Conservation (phyloP, 2,888 invertebrate species). For the Drosophila peninsularis region DNA sequence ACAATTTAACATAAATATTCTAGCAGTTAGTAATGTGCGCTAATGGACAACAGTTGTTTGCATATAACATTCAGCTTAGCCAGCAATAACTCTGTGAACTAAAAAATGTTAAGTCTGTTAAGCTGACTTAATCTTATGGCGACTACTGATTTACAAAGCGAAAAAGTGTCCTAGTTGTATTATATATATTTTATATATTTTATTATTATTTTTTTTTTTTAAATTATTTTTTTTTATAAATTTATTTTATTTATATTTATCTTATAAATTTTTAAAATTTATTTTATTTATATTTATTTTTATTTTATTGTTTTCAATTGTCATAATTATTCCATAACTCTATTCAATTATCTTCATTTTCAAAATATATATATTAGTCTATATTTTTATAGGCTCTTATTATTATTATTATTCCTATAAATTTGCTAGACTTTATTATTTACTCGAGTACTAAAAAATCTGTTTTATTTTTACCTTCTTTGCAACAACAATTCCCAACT, state of each 20-base stretch:
- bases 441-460: neutral
- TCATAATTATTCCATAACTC: too few species aligned
- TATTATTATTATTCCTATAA: neutral
- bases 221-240: too few species aligned
- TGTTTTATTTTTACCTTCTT: neutral
- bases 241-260: too few species aligned
- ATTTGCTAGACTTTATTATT: neutral
- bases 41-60: constrained; percentile 13
- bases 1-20: constrained; percentile 44
- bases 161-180: too few species aligned
- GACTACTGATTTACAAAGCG: too few species aligned
- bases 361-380: too few species aligned
- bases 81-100: neutral
- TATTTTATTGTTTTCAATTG: too few species aligned
- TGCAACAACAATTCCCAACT: neutral
- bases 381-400: neutral
- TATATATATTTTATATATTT: too few species aligned
- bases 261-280: too few species aligned
- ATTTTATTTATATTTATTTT: too few species aligned
- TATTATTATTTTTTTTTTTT: too few species aligned
- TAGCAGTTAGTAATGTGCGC: constrained; percentile 23
- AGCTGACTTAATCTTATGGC: neutral
- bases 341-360: neutral
- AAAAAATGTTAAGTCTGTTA: neutral
- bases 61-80: neutral